Evolutionary conservation across 2,888 invertebrate genomes (phyloP).

Genomic region (Argyresthia albistria): DNA sequence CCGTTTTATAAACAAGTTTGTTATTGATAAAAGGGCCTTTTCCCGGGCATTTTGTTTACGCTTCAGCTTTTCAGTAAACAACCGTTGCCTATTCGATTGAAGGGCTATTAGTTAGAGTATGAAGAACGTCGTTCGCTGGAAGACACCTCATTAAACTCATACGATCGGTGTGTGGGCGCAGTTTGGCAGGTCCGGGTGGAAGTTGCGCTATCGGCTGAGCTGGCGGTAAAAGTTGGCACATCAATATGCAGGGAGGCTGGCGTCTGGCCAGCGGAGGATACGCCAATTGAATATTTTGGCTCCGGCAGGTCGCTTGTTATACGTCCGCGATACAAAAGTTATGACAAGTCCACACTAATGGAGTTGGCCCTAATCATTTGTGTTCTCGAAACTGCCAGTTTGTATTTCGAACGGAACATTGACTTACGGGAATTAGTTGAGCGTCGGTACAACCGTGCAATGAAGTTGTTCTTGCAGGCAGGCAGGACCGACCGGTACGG

Average conservation of each 20-base stretch:
- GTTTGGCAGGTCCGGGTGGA: constrained; percentile 46
- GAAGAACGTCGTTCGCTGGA: background rate
- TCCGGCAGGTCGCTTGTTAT: constrained; percentile 29
- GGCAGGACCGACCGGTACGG: no score
- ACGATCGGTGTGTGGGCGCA: constrained; percentile 33
- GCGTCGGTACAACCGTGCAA: no score
- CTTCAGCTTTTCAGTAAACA: no score
- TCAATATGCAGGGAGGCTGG: constrained; percentile 57
- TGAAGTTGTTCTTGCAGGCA: no score
- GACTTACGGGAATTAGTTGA: no score
- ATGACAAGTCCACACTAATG: constrained; percentile 37
- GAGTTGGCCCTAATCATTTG: constrained; percentile 10
- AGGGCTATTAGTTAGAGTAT: background rate
- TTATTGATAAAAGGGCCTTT: background rate
- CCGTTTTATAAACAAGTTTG: background rate
- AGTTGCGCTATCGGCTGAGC: constrained; percentile 48
- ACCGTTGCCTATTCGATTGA: no score
- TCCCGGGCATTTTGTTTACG: background rate
- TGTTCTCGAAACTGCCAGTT: no score
- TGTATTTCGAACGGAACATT: no score
- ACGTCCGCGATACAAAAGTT: constrained; percentile 46
- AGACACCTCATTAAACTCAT: constrained; percentile 38
- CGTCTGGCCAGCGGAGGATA: constrained; percentile 52
- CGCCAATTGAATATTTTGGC: constrained; percentile 65
- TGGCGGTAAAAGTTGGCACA: constrained; percentile 55